These are phyloP conservation scores for Cynopterus brachyotis DNA, from an alignment of 2,113 vertebrate genomes.

Conservation along the genomic window DNA sequence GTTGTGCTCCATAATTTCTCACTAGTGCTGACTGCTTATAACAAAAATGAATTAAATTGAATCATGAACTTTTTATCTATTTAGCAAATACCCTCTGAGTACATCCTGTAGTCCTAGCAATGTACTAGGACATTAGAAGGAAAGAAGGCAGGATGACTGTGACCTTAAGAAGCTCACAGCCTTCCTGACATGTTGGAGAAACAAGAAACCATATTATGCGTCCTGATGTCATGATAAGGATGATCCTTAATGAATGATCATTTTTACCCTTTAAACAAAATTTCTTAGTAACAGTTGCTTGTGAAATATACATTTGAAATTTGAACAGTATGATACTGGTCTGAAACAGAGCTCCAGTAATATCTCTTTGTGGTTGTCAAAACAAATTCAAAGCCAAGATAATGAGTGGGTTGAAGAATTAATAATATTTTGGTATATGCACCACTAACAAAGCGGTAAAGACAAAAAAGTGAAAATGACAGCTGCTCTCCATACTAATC, in stretches of 20 bases:
- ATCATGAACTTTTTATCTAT: background rate
- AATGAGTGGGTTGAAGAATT: background rate
- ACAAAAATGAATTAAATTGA: background rate
- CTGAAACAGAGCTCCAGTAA: background rate
- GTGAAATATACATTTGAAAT: background rate
- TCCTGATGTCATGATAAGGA: background rate
- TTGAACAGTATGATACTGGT: background rate
- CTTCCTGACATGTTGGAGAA: background rate
- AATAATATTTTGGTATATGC: slow-evolving; percentile 2
- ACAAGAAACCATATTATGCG: background rate
- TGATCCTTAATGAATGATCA: background rate
- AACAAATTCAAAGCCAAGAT: slow-evolving; percentile 3
- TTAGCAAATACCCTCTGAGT: background rate
- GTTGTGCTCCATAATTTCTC: background rate
- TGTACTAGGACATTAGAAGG: background rate
- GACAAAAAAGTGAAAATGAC: background rate
- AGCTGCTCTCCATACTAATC: background rate
- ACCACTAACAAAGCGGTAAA: background rate
- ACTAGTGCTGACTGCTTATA: background rate
- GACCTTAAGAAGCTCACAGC: background rate
- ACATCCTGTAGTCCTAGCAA: background rate
- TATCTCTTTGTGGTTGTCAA: background rate
- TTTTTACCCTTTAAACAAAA: background rate
- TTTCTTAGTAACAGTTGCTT: background rate
- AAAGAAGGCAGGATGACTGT: background rate